Base-by-base conservation (phyloP, 2,113 vertebrate species). In the Aramus guarauna region DNA sequence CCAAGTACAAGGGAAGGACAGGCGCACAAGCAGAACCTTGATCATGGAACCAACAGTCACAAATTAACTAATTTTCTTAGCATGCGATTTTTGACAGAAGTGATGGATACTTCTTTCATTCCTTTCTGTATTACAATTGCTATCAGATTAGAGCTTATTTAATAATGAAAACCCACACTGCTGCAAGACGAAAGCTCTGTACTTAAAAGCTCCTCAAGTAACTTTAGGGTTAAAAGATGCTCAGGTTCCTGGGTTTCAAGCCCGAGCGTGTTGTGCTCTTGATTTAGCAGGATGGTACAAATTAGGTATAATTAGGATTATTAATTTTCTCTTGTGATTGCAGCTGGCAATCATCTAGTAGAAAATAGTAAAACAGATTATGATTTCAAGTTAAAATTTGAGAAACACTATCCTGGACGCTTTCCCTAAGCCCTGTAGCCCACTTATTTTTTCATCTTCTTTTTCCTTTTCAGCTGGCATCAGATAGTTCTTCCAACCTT, bases 11-110 rank as follows among this genome's bases (percentile, higher is more conserved):
- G 11, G 17, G 41, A 67, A 72, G 12, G 17, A 48, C 12, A 12
- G 6, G 9, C 0, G 1, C 8, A 30, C 0, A 7, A 73, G 9
- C 3, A 58, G n/a, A 50, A 73, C 3, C 4, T 48, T 15, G 2
- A 8, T 45, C 3, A 8, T 19, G 21, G 56, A 77, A 85, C 2
- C 12, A 20, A 45, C 1, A 50, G 17, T 23, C 78, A 53, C 4
- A 69, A 77, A 56, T 12, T 39, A 85, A 20, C 1, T 68, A 2
- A 14, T 45, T 78, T 94, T 59, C 15, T 83, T 16, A 32, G 12
- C 5, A 34, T 4, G 5, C 1, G 6, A 2, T n/a, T 59, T 64
- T 74, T 45, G 29, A n/a, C 9, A 89, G 39, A 62, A 91, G n/a
- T 37, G 37, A 43, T 12, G 7, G 18, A 19, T 53, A n/a, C 5